These are phyloP conservation scores for Drosophila nr. fundita DNA, from an alignment of 2,888 invertebrate genomes.

Conservation along the genomic window DNA sequence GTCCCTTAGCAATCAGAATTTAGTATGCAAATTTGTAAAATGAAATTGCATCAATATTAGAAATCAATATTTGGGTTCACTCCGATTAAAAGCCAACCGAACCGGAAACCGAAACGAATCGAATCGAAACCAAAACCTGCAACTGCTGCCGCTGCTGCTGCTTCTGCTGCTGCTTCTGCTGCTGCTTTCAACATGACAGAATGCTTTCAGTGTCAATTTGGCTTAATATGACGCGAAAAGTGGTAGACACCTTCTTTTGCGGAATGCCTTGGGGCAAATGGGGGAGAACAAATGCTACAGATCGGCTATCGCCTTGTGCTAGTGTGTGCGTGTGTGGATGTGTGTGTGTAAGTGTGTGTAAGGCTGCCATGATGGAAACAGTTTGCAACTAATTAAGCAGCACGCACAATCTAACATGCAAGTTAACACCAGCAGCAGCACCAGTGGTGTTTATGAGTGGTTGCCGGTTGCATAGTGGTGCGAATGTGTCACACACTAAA, in stretches of 20 bases:
- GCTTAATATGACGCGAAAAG: constrained; percentile 56
- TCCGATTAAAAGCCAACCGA: constrained; percentile 67
- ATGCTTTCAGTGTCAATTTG: constrained; percentile 69
- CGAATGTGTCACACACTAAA: constrained; percentile 13
- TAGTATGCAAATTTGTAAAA: constrained; percentile 80
- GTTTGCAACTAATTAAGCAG: constrained; percentile 80
- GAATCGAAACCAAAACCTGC: neutral
- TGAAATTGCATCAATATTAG: constrained; percentile 82
- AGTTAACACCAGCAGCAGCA: constrained; percentile 65
- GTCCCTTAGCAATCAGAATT: constrained; percentile 82
- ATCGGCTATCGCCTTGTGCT: constrained; percentile 2
- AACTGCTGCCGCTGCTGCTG: neutral
- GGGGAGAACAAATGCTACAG: constrained; percentile 12
- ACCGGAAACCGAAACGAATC: constrained; percentile 17
- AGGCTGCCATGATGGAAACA: constrained; percentile 69
- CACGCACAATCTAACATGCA: constrained; percentile 81
- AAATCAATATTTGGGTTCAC: constrained; percentile 75
- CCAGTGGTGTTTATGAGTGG: constrained; percentile 4
- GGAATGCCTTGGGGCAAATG: neutral
- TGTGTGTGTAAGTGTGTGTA: constrained; percentile 15
- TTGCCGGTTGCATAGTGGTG: constrained; percentile 41
- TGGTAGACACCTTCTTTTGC: constrained; percentile 37
- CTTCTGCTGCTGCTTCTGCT: constrained; percentile 1
- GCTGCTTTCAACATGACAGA: constrained; percentile 54
- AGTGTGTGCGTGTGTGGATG: neutral